phyloP scores from a whole-genome alignment of 2,113 vertebrate genomes.

The Excalfactoria chinensis region DNA sequence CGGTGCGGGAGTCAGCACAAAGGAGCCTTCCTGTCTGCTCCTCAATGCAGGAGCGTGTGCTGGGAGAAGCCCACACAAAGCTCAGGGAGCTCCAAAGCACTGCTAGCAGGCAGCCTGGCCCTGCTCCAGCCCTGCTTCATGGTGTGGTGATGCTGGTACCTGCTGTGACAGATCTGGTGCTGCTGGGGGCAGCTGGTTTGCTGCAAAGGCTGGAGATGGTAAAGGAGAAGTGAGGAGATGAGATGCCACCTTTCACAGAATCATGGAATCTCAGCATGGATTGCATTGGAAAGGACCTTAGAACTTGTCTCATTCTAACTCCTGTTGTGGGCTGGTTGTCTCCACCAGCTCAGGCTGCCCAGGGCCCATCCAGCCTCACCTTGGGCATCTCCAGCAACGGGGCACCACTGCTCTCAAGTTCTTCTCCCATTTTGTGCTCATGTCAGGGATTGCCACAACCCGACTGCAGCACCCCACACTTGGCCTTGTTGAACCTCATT shows the following conservation, averaged over 20 bases:
- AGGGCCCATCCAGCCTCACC: not conserved
- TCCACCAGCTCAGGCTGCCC: too few species aligned
- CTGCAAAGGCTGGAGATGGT: not conserved
- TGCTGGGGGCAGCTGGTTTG: not conserved
- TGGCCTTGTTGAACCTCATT: not conserved
- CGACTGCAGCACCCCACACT: too few species aligned
- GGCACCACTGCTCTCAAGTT: not conserved
- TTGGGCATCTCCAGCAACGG: not conserved
- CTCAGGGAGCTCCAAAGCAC: not conserved
- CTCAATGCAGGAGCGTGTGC: not conserved
- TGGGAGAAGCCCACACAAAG: not conserved
- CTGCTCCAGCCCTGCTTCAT: not conserved
- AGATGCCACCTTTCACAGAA: not conserved
- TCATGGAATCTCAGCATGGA: not conserved
- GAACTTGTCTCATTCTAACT: not conserved
- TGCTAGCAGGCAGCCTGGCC: not conserved
- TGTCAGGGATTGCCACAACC: too few species aligned
- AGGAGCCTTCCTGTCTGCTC: constrained; percentile 21
- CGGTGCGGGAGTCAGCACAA: constrained; percentile 72
- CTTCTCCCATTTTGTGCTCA: too few species aligned
- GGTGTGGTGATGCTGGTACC: accelerated
- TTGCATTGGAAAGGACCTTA: not conserved
- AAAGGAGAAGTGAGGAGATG: not conserved
- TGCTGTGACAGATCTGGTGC: not conserved
- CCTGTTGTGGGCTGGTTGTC: not conserved